Evolutionary conservation across 2,113 vertebrate species (phyloP), one percentile per base, ranked within the genome.

Genomic region (Coracopsis vasa): DNA sequence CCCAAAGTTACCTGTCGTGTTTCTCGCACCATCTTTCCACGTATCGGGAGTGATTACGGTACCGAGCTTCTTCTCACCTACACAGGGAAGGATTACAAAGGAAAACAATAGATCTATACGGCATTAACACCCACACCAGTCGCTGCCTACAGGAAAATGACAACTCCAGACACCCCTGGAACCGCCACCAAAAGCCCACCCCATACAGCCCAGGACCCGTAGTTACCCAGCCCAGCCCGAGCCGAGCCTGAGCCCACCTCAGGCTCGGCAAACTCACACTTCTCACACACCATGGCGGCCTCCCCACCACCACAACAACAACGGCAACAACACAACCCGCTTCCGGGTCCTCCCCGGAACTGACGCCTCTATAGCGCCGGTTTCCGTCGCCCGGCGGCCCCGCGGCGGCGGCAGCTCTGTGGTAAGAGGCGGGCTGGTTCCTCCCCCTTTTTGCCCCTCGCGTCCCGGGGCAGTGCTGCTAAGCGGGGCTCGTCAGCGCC

Each of bases 21-120:
- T 99, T 62, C 99, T 98, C 28, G 99, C 99, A 69, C 99, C 99
- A 97, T 99, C 99, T 86, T 99, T 99, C 99, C 99, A 99, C 3
- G 99, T 99, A 87, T 99, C 99, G 3, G 99, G 99, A 50, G 99
- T 99, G 87, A 99, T 99, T 21, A 99, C 99, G 6, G 98, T 99
- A 5, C 99, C 99, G 28, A 99, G 98, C 91, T 99, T 99, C 98
- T 99, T 99, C 97, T 99, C 99, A 25, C 99, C 99, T 99, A 70
- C 35, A 37, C 4, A 28, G 66, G 62, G 18, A 92, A 44, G 81
- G 9, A 66, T 4, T 19, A 56, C 17, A 37, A 47, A 69, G 21
- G 16, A 10, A 16, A 21, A 23, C 25, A 45, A 10, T 39, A 24
- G 5, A 33, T 6, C 24, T 1, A 11, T 2, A 4, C 47, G 0